Evolutionary conservation across 37 sponge, comb jelly and placozoan species (phyloP), one percentile per base, ranked within the genome.

Genomic region (Halisarca cf. caerulea): DNA sequence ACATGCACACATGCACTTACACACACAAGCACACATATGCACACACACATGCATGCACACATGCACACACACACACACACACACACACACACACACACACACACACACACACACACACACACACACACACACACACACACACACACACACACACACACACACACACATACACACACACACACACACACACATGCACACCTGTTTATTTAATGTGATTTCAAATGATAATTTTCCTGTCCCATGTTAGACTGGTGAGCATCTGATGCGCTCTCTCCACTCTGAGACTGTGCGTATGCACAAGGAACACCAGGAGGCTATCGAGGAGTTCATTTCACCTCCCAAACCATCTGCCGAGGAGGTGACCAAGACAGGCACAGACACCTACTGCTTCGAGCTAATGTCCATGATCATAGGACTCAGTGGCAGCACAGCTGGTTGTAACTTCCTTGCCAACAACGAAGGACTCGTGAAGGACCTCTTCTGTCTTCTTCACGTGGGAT

Each of bases 391-490:
- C 45, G 97, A 96, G 87, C 92, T 96, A 17, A 90, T 96, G 59
- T 89, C 97, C 23, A 97, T 98, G 96, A 32, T 95, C 60, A 86
- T 90, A 59, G 93, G 96, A 9, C 87, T 98, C 85, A 87, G 96
- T 39, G 94, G 92, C 60, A 89, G 89, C 21, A 92, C 90, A 20
- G 73, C 86, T 21, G 99, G 96, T 11, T 89, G 94, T 54, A 70
- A 35, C 45, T 94, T 92, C 85, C 85, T 98, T 0, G 89, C 95
- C 0, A 82, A 92, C 54, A 94, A 95, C 80, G 88, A 84, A 37
- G 73, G 80, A 11, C 88, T 98, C 7, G 83, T 95, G 42, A 78
- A 89, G 41, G 96, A 92, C 68, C 89, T 98, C 41, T 88, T 95
- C 83, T 58, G 80, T 14, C 88, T 98, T 21, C 89, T 98, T 11